phyloP scores from a whole-genome alignment of 1,140 invertebrate genomes.

The Thereuonema tuberculata region DNA sequence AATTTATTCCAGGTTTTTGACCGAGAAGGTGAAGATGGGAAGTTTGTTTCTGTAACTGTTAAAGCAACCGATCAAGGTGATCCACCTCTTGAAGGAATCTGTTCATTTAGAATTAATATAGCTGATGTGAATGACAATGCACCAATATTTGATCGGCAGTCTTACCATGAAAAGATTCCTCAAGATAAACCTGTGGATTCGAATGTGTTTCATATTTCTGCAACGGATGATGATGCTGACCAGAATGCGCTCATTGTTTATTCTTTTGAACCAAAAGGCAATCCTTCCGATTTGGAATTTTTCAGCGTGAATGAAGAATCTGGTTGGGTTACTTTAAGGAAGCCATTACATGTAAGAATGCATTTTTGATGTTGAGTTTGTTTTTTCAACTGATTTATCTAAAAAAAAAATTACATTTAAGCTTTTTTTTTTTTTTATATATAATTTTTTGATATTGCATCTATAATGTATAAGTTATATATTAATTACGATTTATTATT shows the following conservation, averaged over 20 bases:
- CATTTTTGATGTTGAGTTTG: not conserved
- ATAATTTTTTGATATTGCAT: not conserved
- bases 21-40: slow-evolving; percentile 67
- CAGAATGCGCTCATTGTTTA: slow-evolving; percentile 25
- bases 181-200: slow-evolving; percentile 21
- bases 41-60: slow-evolving; percentile 62
- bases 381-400: not conserved
- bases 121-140: slow-evolving; percentile 76
- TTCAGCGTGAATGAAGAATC: slow-evolving; percentile 26
- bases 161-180: slow-evolving; percentile 25
- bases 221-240: slow-evolving; percentile 26
- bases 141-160: slow-evolving; percentile 53
- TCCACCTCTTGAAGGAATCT: slow-evolving; percentile 67
- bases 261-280: slow-evolving; percentile 10
- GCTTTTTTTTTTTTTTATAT: not conserved
- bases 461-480: no score
- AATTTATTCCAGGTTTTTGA: slow-evolving; percentile 53
- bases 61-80: slow-evolving; percentile 72
- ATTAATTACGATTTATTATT: not conserved
- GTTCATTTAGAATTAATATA: slow-evolving; percentile 72
- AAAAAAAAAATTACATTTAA: not conserved
- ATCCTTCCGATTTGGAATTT: slow-evolving; percentile 21
- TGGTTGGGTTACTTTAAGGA: slow-evolving; percentile 24
- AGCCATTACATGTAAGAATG: slow-evolving; percentile 20
- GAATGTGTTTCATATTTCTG: slow-evolving; percentile 23